Evolutionary conservation across 2,888 invertebrate genomes (phyloP), one percentile per base, ranked within the genome.

Genomic region (Bruchidius siliquastri): DNA sequence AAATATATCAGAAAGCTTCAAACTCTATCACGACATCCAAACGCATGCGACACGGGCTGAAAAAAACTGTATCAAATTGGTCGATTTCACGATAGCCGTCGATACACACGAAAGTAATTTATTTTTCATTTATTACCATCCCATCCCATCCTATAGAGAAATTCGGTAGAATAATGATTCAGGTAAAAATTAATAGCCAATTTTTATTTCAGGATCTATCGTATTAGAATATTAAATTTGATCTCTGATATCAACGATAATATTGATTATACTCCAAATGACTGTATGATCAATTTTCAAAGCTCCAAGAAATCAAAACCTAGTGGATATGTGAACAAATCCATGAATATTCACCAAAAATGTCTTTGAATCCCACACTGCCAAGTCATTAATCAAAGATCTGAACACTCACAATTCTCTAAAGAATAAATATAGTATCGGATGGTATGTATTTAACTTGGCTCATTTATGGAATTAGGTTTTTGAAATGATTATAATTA

Each of bases 41-140:
- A 18, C 49, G 49, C 49, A 73, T 73, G 71, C 73, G 76, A 73
- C 72, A 72, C 22, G 22, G 20, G 49, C 18, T 1, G 18, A 30
- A 30, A 72, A 74, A 71, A 74, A 72, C 74, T 75, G 75, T 73
- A 76, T 73, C 71, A 73, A 77, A 76, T 77, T 74, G 76, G 74
- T 72, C 74, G 72, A 77, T 77, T 77, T 77, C 76, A 75, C 72
- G 74, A 71, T 70, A 74, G 26, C 72, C 69, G 32, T 49, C 22
- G 70, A 70, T 69, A 72, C 70, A 67, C 49, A 74, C 70, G 74
- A 70, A 67, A 74, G 71, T 74, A 69, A 74, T 74, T 70, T 72
- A 72, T 74, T 74, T 72, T 72, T 30, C 22, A 72, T 69, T 70
- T 70, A 68, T 68, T 21, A 18, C 8, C 22, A 21, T 68, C 22